A percentile compares a stretch with the other conserved stretches of the same genome.
Conservation (phyloP, 1,140 invertebrate species). For the Papilio helenus region DNA sequence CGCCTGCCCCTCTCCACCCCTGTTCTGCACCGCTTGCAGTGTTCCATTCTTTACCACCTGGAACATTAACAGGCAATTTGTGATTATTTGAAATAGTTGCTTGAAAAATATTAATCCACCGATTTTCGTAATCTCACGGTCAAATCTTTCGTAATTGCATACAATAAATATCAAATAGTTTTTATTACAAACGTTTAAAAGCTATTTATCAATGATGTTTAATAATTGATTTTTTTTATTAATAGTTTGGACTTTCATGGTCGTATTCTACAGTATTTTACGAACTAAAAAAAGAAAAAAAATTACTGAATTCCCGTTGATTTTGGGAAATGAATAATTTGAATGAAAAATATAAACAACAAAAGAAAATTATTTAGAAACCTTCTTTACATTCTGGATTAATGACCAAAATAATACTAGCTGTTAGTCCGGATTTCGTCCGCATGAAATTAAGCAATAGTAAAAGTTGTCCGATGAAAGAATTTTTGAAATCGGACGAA, state of each 20-base stretch:
- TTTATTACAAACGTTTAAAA: background rate
- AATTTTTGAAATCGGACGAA: no score
- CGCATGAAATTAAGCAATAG: no score
- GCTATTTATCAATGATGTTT: slow-evolving; percentile 6
- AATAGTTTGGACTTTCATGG: background rate
- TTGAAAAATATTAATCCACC: background rate
- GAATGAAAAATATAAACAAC: no score
- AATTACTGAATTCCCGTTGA: no score
- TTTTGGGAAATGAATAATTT: no score
- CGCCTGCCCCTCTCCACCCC: slow-evolving; percentile 35
- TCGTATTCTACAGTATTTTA: background rate
- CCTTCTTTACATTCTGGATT: no score
- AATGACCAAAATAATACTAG: no score
- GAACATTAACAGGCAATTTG: slow-evolving; percentile 32
- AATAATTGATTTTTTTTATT: background rate
- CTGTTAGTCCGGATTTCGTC: no score
- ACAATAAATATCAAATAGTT: slow-evolving; percentile 6
- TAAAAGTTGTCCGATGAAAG: no score
- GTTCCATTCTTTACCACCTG: slow-evolving; percentile 75
- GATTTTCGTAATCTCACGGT: background rate
- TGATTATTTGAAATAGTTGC: background rate
- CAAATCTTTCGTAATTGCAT: background rate
- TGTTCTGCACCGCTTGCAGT: slow-evolving; percentile 77
- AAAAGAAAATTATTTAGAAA: no score
- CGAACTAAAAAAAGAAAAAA: background rate